phyloP scores from a whole-genome alignment of 2,888 invertebrate genomes.

The Gryllus longicercus region DNA sequence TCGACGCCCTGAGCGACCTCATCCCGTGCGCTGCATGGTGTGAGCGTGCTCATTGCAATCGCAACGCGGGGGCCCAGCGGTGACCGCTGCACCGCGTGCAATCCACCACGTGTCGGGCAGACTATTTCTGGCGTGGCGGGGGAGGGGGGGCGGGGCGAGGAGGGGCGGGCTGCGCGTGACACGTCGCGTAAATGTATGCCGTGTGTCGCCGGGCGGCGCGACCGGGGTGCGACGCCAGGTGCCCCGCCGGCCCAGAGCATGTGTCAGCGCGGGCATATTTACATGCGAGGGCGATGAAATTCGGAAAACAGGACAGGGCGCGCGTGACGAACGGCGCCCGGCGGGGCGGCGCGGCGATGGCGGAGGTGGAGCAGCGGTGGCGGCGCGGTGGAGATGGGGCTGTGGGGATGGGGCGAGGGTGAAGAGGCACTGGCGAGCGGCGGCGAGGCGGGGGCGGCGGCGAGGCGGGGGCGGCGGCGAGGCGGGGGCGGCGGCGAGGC shows the following conservation, averaged over 20 bases:
- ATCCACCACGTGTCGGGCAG: background rate
- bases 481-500: too few relatives aligned
- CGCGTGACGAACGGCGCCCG: background rate
- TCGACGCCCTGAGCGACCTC: too few relatives aligned
- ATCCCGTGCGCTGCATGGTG: too few relatives aligned
- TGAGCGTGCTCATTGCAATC: too few relatives aligned
- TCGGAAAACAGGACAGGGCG: background rate
- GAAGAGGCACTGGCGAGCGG: too few relatives aligned
- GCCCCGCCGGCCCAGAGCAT: conserved; percentile 1
- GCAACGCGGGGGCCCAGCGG: too few relatives aligned
- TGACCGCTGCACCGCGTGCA: too few relatives aligned
- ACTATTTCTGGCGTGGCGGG: background rate
- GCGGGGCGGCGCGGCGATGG: background rate
- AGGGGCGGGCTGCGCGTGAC: background rate
- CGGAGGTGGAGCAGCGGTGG: too few relatives aligned
- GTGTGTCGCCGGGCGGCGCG: background rate
- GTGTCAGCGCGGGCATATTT: conserved; percentile 7
- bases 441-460: too few relatives aligned
- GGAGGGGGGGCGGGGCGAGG: background rate
- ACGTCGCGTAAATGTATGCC: background rate
- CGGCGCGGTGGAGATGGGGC: too few relatives aligned
- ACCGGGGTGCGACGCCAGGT: conserved; percentile 9
- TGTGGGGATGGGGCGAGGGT: too few relatives aligned
- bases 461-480: too few relatives aligned
- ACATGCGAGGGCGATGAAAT: conserved; percentile 17